These are phyloP conservation scores for Brachionus paranguensis DNA, from an alignment of 1,140 invertebrate genomes.

Conservation along the genomic window DNA sequence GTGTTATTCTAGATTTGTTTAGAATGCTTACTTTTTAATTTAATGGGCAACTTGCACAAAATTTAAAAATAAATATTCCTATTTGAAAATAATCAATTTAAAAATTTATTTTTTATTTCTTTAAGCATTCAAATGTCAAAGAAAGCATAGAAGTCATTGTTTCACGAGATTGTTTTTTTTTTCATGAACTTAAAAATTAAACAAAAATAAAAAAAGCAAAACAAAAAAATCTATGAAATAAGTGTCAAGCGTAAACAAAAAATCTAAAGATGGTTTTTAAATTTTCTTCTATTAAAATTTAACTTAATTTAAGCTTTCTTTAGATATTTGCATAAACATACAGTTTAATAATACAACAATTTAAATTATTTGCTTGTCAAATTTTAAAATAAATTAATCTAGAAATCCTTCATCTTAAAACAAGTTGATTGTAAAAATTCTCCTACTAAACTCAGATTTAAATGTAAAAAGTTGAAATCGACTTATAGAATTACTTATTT, in stretches of 20 bases:
- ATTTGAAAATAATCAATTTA: not conserved
- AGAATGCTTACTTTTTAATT: not conserved
- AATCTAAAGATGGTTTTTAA: no score
- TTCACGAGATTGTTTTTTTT: not conserved
- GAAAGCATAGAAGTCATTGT: not conserved
- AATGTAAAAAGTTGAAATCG: no score
- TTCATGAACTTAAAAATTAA: not conserved
- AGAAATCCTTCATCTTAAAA: not conserved
- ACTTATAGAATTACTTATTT: no score
- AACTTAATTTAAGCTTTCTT: no score
- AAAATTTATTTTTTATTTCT: not conserved
- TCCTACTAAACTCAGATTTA: not conserved
- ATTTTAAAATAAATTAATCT: not conserved
- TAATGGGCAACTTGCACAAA: not conserved
- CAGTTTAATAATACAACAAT: no score
- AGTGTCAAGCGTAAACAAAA: not conserved
- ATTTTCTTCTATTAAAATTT: no score
- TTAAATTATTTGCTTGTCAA: not conserved
- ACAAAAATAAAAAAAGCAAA: not conserved
- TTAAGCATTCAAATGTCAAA: not conserved
- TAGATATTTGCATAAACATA: no score
- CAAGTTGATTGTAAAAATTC: not conserved
- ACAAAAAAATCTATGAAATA: not conserved
- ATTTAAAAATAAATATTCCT: not conserved
- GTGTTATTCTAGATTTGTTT: not conserved